Base-by-base conservation (phyloP, 2,888 invertebrate genomes). In the Galeopsomyia nigrocyanea region DNA sequence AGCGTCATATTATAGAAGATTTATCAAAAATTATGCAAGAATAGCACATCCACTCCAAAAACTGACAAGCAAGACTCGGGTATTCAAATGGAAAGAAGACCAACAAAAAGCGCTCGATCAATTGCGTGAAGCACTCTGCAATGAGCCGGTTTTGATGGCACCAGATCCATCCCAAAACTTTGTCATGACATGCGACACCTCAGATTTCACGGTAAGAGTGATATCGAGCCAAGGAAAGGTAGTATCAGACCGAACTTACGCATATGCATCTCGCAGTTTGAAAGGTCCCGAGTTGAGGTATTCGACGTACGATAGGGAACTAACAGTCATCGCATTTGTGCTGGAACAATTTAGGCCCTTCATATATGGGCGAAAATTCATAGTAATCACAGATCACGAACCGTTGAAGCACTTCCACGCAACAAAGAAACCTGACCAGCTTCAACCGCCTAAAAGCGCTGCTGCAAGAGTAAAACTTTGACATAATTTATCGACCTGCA, bases 111-210 rank as follows among this genome's bases (percentile, higher is more conserved):
- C 73, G 21, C 76, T 75, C n/a, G 60, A 77, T 26, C 57, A 55
- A n/a, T 57, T 78, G 61, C 71, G 78, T 56, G 22, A 73, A n/a
- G 51, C 26, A 17, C 50, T 80, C 5, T 69, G 62, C n/a, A 63
- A 60, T 1, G 57, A 55, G 13, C 68, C 75, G 1, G 65, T 75
- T 1, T 46, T 75, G 17, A 60, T 47, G 16, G 67, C 63, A 14
- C 68, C 74, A n/a, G 65, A 75, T 17, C 53, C 69, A 13, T 26
- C 17, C 2, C 61, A 71, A 13, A 53, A 62, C 21, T 76, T 74
- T 21, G 62, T 71, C n/a, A 14, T 76, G 22, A 75, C 74, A 21
- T 74, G 69, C 0, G 77, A 77, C 47, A 73, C 68, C 0, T 70
- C 61, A 0, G 73, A 74, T 39, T n/a, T 50, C 9, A 73, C 71